phyloP scores from a whole-genome alignment of 2,797 vertebrate genomes.

The Scomberomorus guttatus region DNA sequence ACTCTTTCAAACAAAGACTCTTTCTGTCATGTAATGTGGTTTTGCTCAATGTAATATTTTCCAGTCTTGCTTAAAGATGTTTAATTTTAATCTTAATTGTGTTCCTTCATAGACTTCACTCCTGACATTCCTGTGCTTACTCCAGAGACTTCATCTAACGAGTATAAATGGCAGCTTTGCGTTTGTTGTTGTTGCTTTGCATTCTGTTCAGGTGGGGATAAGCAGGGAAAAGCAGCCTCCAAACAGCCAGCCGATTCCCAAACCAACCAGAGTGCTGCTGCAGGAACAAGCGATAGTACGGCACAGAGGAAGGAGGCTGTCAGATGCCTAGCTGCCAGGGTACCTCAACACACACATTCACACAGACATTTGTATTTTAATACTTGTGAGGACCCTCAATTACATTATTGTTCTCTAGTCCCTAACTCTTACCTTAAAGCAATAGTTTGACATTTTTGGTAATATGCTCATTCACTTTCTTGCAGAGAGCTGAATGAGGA shows the following conservation, averaged over 20 bases:
- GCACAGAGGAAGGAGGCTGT: conserved; percentile 86
- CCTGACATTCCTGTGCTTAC: conserved; percentile 28
- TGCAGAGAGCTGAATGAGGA: too few species aligned
- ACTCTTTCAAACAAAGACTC: conserved; percentile 17
- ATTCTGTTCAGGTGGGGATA: conserved; percentile 85
- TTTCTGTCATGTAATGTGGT: not conserved
- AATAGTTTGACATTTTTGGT: not conserved
- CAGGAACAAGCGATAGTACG: conserved; percentile 83
- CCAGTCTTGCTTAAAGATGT: conserved; percentile 50
- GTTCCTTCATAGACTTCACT: conserved; percentile 33
- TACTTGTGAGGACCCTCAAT: conserved; percentile 1
- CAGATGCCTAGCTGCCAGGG: conserved; percentile 92
- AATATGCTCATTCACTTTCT: too few species aligned
- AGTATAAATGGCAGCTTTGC: conserved; percentile 63
- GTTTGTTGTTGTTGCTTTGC: conserved; percentile 58
- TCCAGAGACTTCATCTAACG: conserved; percentile 45
- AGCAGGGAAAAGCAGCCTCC: conserved; percentile 86
- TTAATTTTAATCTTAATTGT: too few species aligned
- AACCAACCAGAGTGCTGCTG: conserved; percentile 68
- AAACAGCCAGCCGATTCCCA: conserved; percentile 85
- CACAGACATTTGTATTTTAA: conserved; percentile 25
- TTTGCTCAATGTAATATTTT: conserved; percentile 25
- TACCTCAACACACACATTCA: conserved; percentile 67
- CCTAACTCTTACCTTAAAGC: too few species aligned
- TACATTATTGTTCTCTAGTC: not conserved